Conservation (phyloP, 2,888 invertebrate genomes). For the Acholoe squamosa region DNA sequence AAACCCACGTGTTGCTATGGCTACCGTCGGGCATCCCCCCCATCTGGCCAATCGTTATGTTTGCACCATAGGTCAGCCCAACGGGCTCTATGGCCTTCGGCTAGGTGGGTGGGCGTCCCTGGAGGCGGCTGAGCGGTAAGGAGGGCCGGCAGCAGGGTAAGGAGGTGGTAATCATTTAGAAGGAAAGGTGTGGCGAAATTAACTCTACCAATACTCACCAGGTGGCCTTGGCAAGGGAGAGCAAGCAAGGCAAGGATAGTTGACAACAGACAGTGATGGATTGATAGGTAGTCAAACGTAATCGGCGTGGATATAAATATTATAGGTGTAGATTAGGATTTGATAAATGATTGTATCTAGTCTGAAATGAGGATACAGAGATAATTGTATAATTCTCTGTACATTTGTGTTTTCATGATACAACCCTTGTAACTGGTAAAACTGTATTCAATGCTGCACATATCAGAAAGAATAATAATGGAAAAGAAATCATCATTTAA, state of each 20-base stretch:
- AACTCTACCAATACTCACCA: background rate
- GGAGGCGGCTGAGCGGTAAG: background rate
- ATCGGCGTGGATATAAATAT: no score
- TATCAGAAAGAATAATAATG: no score
- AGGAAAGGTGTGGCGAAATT: slow-evolving; percentile 24
- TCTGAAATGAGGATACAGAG: no score
- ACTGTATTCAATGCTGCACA: no score
- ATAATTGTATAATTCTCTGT: no score
- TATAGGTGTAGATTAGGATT: no score
- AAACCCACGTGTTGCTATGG: slow-evolving; percentile 51
- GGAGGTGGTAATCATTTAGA: slow-evolving; percentile 5
- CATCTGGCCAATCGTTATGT: slow-evolving; percentile 44
- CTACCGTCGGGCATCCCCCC: slow-evolving; percentile 13
- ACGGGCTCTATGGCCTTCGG: background rate
- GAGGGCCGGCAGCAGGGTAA: background rate
- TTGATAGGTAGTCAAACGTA: no score
- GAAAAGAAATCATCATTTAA: no score
- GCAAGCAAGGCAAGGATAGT: background rate
- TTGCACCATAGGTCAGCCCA: background rate
- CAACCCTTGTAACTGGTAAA: no score
- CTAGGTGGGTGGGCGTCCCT: background rate
- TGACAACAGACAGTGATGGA: no score
- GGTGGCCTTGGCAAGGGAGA: background rate
- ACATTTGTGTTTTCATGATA: no score
- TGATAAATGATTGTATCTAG: no score